Conservation (phyloP, 2,113 vertebrate species). For the Phainopepla nitens region DNA sequence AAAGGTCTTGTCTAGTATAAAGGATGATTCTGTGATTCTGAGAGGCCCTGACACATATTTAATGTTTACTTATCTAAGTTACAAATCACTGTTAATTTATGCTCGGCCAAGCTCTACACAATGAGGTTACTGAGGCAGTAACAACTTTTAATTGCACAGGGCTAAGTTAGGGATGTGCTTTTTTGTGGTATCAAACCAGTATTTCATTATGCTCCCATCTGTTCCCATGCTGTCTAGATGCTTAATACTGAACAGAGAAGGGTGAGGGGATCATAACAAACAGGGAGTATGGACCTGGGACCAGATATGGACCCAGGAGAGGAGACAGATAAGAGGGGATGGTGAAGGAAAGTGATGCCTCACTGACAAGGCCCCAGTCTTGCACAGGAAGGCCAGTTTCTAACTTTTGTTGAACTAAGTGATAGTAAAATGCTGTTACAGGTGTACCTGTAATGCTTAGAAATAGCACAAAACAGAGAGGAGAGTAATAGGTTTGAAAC, state of each 20-base stretch:
- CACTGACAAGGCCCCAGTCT: background rate
- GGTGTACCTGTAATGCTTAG: background rate
- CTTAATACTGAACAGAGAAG: background rate
- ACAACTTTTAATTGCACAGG: background rate
- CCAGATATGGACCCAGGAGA: background rate
- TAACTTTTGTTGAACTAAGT: background rate
- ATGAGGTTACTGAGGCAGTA: background rate
- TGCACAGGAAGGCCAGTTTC: background rate
- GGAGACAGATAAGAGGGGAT: background rate
- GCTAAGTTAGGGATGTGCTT: background rate
- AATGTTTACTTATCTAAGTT: conserved; percentile 3
- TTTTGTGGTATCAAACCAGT: background rate
- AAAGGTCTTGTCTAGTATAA: background rate
- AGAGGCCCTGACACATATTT: background rate
- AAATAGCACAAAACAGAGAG: background rate
- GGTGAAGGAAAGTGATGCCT: background rate
- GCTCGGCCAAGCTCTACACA: background rate
- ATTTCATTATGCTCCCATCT: background rate
- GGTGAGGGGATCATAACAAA: background rate
- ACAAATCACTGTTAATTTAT: background rate
- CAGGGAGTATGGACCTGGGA: background rate
- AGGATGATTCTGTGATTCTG: background rate
- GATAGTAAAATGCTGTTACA: background rate
- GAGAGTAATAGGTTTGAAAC: background rate
- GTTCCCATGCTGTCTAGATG: background rate